A percentile compares a stretch with the other conserved stretches of the same genome.
phyloP scores from a whole-genome alignment of 2,113 vertebrate species.

The Egretta garzetta region DNA sequence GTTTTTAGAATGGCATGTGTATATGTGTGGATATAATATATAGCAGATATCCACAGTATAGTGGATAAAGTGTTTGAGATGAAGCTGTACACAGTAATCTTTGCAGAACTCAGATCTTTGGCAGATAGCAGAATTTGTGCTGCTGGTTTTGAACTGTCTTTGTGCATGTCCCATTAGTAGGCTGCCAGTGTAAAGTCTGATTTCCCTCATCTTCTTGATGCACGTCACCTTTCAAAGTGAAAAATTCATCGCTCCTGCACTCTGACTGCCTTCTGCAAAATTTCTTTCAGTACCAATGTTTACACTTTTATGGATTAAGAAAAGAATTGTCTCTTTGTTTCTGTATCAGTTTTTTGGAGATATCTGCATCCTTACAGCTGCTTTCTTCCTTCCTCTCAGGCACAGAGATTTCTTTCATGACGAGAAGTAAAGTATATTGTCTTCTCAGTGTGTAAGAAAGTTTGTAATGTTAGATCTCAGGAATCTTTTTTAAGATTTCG shows the following conservation, averaged over 20 bases:
- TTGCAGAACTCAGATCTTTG: conserved; percentile 44
- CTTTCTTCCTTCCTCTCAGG: conserved; percentile 36
- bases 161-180: conserved; percentile 52
- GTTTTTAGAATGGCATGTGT: neutral
- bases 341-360: conserved; percentile 44
- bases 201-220: conserved; percentile 30
- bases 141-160: conserved; percentile 49
- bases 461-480: neutral
- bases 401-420: conserved; percentile 53
- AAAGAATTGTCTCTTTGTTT: conserved; percentile 14
- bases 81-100: conserved; percentile 18
- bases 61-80: neutral
- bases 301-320: conserved; percentile 42
- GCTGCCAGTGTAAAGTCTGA: conserved; percentile 53
- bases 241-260: conserved; percentile 38
- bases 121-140: conserved; percentile 42
- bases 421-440: conserved; percentile 31
- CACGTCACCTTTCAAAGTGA: conserved; percentile 37
- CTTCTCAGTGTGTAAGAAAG: conserved; percentile 21
- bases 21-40: neutral
- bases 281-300: conserved; percentile 10
- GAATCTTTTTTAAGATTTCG: conserved; percentile 16
- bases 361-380: conserved; percentile 2
- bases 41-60: neutral
- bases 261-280: conserved; percentile 41